These are phyloP conservation scores for Timema cristinae DNA, from an alignment of 2,888 invertebrate genomes.

Conservation along the genomic window DNA sequence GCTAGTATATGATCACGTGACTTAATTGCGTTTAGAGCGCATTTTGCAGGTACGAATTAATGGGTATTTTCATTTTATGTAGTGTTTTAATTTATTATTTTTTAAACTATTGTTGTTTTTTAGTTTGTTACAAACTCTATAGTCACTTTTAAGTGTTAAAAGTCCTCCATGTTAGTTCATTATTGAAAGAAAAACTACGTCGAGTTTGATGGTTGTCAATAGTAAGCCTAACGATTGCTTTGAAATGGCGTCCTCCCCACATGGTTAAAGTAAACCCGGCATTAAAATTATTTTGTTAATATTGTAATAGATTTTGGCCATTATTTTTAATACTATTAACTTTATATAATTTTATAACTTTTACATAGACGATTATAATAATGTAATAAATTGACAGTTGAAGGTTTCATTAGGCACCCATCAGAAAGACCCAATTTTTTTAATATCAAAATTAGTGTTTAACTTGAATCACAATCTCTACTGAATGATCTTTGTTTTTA, in stretches of 20 bases:
- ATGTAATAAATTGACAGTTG: too few species aligned
- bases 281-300: neutral
- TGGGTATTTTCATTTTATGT: slow-evolving; percentile 41
- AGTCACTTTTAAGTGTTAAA: neutral
- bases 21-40: slow-evolving; percentile 66
- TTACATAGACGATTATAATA: too few species aligned
- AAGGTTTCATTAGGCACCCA: too few species aligned
- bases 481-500: too few species aligned
- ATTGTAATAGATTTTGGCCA: neutral
- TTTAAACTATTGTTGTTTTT: slow-evolving; percentile 1
- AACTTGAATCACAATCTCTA: too few species aligned
- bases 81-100: slow-evolving; percentile 30
- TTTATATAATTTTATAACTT: too few species aligned
- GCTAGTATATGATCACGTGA: slow-evolving; percentile 55
- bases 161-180: neutral
- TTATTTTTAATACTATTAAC: too few species aligned
- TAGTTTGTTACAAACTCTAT: slow-evolving; percentile 15
- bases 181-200: slow-evolving; percentile 19
- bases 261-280: slow-evolving; percentile 47
- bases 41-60: slow-evolving; percentile 61
- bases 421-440: too few species aligned
- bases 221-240: slow-evolving; percentile 60
- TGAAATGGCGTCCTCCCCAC: slow-evolving; percentile 71
- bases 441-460: too few species aligned
- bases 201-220: slow-evolving; percentile 49